Evolutionary conservation across 2,888 invertebrate genomes (phyloP).

Genomic region (Acanthoscelides obtectus): DNA sequence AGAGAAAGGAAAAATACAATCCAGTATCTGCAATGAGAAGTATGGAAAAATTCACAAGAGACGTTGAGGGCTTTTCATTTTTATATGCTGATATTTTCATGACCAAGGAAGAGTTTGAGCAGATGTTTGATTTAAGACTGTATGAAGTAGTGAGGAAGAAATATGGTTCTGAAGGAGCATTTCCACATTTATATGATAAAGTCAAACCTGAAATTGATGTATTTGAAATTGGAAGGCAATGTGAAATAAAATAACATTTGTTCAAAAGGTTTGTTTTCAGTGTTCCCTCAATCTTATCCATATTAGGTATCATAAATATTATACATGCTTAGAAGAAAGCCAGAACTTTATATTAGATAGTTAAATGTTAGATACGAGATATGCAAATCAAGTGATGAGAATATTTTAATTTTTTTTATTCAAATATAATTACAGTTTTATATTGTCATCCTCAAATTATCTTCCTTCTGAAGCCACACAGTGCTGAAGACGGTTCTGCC

Average conservation of each 20-base stretch:
- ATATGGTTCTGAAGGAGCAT: conserved; percentile 56
- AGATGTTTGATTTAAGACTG: conserved; percentile 63
- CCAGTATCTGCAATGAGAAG: conserved; percentile 61
- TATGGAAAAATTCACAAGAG: conserved; percentile 66
- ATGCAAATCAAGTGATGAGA: no score
- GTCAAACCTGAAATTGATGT: conserved; percentile 64
- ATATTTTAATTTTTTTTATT: no score
- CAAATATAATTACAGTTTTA: no score
- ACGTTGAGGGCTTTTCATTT: conserved; percentile 65
- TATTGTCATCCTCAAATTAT: no score
- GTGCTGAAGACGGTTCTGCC: no score
- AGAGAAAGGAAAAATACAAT: conserved; percentile 55
- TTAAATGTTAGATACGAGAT: not conserved
- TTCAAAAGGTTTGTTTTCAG: no score
- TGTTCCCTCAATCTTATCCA: no score
- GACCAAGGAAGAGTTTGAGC: conserved; percentile 58
- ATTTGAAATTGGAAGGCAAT: conserved; percentile 50
- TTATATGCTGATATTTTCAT: conserved; percentile 69
- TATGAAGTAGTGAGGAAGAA: conserved; percentile 58
- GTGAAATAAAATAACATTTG: conserved; percentile 11
- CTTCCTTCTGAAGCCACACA: no score
- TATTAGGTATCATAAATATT: no score
- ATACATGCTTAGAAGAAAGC: no score
- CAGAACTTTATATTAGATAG: no score
- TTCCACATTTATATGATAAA: conserved; percentile 64